phyloP scores from a whole-genome alignment of 1,140 invertebrate species.

The Drosophila suzukii region DNA sequence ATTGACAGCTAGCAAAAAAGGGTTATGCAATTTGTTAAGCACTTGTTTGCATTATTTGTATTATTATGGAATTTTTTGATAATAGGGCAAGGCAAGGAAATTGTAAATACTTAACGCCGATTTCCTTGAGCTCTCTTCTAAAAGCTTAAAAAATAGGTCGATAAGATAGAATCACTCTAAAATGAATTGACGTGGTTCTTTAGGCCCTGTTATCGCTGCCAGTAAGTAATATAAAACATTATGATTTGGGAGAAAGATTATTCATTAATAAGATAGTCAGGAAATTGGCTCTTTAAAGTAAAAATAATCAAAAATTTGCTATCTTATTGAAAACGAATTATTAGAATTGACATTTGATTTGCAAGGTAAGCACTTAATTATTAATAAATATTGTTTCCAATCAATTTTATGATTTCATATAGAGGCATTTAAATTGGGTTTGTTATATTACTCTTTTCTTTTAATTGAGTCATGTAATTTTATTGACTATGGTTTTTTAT shows the following conservation, averaged over 20 bases:
- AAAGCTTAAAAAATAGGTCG: conserved; percentile 9
- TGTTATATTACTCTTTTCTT: too few relatives aligned
- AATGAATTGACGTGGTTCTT: conserved; percentile 8
- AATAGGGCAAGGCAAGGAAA: neutral
- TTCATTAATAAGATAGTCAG: conserved; percentile 5
- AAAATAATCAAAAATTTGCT: neutral
- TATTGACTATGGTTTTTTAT: too few relatives aligned
- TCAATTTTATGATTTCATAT: too few relatives aligned
- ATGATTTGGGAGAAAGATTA: conserved; percentile 30
- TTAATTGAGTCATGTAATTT: too few relatives aligned
- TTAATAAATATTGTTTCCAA: too few relatives aligned
- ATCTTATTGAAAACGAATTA: neutral
- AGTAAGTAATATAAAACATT: conserved; percentile 6
- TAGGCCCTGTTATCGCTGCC: neutral
- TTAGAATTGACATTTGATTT: too few relatives aligned
- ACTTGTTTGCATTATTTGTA: neutral
- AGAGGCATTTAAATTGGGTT: too few relatives aligned
- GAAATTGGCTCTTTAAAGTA: neutral
- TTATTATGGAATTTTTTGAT: conserved; percentile 2
- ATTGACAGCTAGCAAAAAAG: neutral
- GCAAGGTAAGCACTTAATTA: too few relatives aligned
- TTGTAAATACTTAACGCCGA: conserved; percentile 16
- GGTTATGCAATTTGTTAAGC: neutral
- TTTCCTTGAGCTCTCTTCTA: conserved; percentile 4
- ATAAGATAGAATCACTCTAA: conserved; percentile 39